Evolutionary conservation across 2,888 invertebrate species (phyloP), one percentile per base, ranked within the genome.

Genomic region (Carpatolechia fugitivella): DNA sequence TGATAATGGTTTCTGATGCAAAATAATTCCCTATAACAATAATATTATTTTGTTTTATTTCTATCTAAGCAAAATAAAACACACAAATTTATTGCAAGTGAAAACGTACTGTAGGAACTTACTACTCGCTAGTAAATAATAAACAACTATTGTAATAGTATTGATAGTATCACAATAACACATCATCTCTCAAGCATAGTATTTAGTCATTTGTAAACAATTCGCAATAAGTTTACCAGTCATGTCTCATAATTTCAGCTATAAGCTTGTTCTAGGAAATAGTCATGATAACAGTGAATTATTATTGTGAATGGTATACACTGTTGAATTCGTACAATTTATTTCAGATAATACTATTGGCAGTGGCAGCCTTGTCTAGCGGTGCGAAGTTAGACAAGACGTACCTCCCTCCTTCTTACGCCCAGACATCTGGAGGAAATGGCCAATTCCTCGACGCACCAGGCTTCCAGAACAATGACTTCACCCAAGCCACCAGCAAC

Each of bases 321-420:
- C 10, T 3, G 10, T 35, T 35, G 4, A n/a, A 35, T 36, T 7
- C 1, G 14, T 38, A 1, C 7, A 38, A 38, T 29, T 24, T 33
- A 16, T 58, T 80, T 3, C 78, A 90, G 89, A 67, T 88, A 50
- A 72, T 85, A 48, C 56, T 86, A 30, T 41, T 89, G 60, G 74
- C 80, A 6, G 70, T 74, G 16, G 69, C 81, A 47, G 70, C 80
- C 55, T 66, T 77, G 61, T 70, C 82, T 56, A 73, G 72, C 58
- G 84, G 76, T 36, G 88, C 78, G 38, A 86, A 88, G 69, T 62
- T 89, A 61, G 84, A 86, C 70, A 80, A 74, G 52, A 77, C 76
- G 24, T 89, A 89, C 60, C 78, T 90, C 4, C 89, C 89, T 47
- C 88, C 88, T 13, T 65, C 76, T 13, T 66, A 72, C 55, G 78